phyloP scores from a whole-genome alignment of 2,888 invertebrate genomes.

The Chrysolina americana region DNA sequence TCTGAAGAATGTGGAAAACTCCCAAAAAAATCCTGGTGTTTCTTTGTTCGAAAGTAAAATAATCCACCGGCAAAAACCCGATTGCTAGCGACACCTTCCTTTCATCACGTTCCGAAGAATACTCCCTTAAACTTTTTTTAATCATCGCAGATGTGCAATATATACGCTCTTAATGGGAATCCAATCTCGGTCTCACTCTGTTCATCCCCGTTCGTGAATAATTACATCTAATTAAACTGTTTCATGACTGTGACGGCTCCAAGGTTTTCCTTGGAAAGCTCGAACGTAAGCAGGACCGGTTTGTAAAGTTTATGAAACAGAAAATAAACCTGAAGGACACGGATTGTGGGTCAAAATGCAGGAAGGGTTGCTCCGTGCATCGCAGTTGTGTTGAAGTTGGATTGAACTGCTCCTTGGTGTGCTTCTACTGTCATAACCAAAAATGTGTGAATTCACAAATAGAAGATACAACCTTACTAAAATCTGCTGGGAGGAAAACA shows the following conservation, averaged over 20 bases:
- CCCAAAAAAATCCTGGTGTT: background rate
- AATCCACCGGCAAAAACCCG: background rate
- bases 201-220: slow-evolving; percentile 13
- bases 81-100: background rate
- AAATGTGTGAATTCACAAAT: no score
- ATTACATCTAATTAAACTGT: slow-evolving; percentile 17
- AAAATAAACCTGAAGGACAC: background rate
- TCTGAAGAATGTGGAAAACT: background rate
- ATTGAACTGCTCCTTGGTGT: no score
- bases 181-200: slow-evolving; percentile 1
- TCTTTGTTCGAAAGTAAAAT: background rate
- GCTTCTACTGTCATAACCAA: no score
- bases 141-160: slow-evolving; percentile 4
- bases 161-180: background rate
- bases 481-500: no score
- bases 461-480: no score
- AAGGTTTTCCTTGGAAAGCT: background rate
- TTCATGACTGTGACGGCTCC: background rate
- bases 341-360: no score
- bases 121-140: background rate
- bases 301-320: background rate
- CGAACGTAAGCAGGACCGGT: no score
- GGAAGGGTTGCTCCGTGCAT: no score
- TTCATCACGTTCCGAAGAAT: background rate
- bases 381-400: no score